Base-by-base conservation (phyloP, 2,113 vertebrate species). In the Aphyosemion australe region DNA sequence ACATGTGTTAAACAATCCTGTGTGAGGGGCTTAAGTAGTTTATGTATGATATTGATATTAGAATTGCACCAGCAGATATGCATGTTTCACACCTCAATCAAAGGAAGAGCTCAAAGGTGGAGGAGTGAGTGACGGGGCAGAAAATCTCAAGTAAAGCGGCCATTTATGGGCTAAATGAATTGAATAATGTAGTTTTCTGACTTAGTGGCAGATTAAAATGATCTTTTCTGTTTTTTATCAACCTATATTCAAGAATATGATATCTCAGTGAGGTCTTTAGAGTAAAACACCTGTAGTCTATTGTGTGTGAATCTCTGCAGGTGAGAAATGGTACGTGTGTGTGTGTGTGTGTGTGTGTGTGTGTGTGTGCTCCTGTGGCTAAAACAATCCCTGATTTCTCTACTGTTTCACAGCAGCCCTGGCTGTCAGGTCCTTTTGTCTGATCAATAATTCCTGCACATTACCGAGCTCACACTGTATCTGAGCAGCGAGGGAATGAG, bases 341-440 rank as follows among this genome's bases (percentile, higher is more conserved):
- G 56, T 74, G 53, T 45, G 52, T 43, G 52, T 69, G 61, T n/a
- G n/a, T n/a, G n/a, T n/a, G 31, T 72, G 7, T 64, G 45, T 15
- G 56, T 74, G 53, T 45, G 52, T 43, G 52, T 69, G 61, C 37
- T 78, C 74, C 65, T 15, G 34, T 49, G 59, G 66, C 74, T 70
- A 61, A 74, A 77, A 84, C 80, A 79, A 74, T 50, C 66, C 84
- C 79, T 52, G 83, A 80, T 84, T 83, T 71, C 32, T 78, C 61
- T 61, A 70, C 72, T 72, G 79, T 79, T 83, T 83, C 53, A 72
- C 26, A 63, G 2, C 65, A 56, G 62, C 55, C 18, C 34, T 56
- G 53, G 56, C 57, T 65, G 74, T 69, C 65, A 18, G 67, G 32
- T 65, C 68, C 50, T 71, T 77, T 69, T 65, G 56, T 61, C 4